Base-by-base conservation (phyloP, 2,113 vertebrate species). In the Poeciliopsis retropinna region DNA sequence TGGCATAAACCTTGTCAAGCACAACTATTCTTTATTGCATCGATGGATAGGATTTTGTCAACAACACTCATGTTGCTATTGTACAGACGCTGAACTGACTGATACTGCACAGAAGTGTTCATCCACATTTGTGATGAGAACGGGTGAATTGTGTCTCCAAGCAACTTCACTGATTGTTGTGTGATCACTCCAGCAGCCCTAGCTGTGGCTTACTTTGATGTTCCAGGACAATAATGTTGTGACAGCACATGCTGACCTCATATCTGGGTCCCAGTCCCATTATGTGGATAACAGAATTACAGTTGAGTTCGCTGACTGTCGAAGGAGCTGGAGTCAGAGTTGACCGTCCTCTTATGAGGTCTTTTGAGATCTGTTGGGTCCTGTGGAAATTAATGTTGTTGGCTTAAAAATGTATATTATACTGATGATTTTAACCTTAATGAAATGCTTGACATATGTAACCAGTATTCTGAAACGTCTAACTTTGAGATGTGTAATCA, bases 231-330 rank as follows among this genome's bases (percentile, higher is more conserved):
- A 80, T 3, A 60, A 44, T 80, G 83, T 87, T 86, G 85, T 89
- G 87, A 88, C 87, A 88, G 83, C 78, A 85, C 85, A 85, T 73
- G 88, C 82, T 89, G 88, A 90, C 86, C 85, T 81, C 82, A 85
- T 86, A 85, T 87, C 87, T 88, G 81, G 85, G 78, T 67, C 75
- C 71, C 30, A 27, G 73, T 85, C 68, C 72, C 67, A n/a, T 12
- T 70, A 75, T 31, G 3, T 22, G 79, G 66, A 67, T 88, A 83
- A 85, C 70, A 69, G 64, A 83, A 80, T 83, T 86, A 82, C 17
- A 31, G 64, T 34, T 39, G 64, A 69, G 80, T 54, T 85, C 82
- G 79, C 76, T 80, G 88, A 85, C 85, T 72, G 82, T 74, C 82
- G 34, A 37, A 37, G 10, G 10, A 3, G 34, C 10, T 37, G 34